Conservation (phyloP, 2,797 vertebrate species). For the Sebastes baramenuke region DNA sequence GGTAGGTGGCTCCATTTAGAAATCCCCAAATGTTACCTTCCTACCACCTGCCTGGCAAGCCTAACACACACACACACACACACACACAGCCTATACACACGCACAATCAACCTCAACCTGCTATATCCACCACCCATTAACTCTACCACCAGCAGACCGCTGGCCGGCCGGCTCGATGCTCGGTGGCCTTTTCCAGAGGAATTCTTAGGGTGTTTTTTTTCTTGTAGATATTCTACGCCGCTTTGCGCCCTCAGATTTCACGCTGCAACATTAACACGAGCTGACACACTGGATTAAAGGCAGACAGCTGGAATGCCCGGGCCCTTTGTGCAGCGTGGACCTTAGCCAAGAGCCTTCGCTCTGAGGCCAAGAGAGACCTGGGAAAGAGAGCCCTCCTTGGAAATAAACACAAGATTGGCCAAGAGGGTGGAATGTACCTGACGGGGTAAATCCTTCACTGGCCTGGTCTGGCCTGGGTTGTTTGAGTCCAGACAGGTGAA, state of each 20-base stretch:
- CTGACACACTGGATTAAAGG: slow-evolving; percentile 99
- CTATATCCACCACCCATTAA: slow-evolving; percentile 76
- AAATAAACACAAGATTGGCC: slow-evolving; percentile 77
- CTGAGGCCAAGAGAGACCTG: slow-evolving; percentile 89
- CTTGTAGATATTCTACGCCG: slow-evolving; percentile 90
- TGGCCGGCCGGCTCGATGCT: slow-evolving; percentile 19
- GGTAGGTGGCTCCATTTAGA: slow-evolving; percentile 35
- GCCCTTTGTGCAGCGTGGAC: slow-evolving; percentile 93
- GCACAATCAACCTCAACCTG: slow-evolving; percentile 14
- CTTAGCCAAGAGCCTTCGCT: slow-evolving; percentile 93
- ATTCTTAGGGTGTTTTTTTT: slow-evolving; percentile 88
- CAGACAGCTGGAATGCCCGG: slow-evolving; percentile 99
- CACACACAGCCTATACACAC: neutral
- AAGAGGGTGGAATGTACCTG: slow-evolving; percentile 80
- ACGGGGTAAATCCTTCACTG: slow-evolving; percentile 57
- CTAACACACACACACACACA: neutral
- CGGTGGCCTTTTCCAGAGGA: slow-evolving; percentile 87
- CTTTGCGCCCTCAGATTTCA: slow-evolving; percentile 97
- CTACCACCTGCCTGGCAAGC: slow-evolving; percentile 28
- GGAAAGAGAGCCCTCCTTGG: slow-evolving; percentile 81
- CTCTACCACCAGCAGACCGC: slow-evolving; percentile 72
- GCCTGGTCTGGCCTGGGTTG: slow-evolving; percentile 19
- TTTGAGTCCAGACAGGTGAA: slow-evolving; percentile 32
- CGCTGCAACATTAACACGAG: slow-evolving; percentile 97
- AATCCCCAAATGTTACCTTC: slow-evolving; percentile 33